These are phyloP conservation scores for Saccopteryx leptura DNA, from an alignment of 2,113 vertebrate genomes.

Conservation along the genomic window DNA sequence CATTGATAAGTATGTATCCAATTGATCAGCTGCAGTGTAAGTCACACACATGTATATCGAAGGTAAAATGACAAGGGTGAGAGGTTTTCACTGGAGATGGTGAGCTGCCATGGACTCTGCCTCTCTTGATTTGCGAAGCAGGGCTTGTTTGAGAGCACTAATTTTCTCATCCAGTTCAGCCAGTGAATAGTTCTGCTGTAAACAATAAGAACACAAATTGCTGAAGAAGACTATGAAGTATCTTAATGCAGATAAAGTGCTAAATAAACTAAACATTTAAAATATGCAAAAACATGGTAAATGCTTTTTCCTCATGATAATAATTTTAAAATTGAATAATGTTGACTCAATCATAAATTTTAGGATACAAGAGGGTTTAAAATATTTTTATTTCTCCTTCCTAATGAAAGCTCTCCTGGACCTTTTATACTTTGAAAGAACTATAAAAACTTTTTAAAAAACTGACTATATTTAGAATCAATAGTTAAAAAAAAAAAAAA, in stretches of 20 bases:
- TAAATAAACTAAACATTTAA: constrained; percentile 73
- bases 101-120: constrained; percentile 88
- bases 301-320: constrained; percentile 7
- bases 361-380: constrained; percentile 53
- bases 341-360: constrained; percentile 30
- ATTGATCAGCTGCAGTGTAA: constrained; percentile 49
- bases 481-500: neutral
- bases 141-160: constrained; percentile 94
- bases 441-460: neutral
- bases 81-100: constrained; percentile 88
- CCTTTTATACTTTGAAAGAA: constrained; percentile 22
- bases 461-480: neutral
- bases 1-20: constrained; percentile 29
- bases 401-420: constrained; percentile 51
- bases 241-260: constrained; percentile 63
- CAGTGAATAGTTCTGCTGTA: constrained; percentile 94
- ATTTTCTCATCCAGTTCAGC: constrained; percentile 98
- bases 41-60: constrained; percentile 31
- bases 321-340: constrained; percentile 27
- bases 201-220: constrained; percentile 84
- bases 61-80: constrained; percentile 59
- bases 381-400: neutral
- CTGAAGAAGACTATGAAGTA: constrained; percentile 71
- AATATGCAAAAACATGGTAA: constrained; percentile 48
- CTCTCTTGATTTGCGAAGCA: constrained; percentile 94